Evolutionary conservation across 37 sponge, comb jelly and placozoan species (phyloP), one percentile per base, ranked within the genome.

Genomic region (Axinella damicornis): DNA sequence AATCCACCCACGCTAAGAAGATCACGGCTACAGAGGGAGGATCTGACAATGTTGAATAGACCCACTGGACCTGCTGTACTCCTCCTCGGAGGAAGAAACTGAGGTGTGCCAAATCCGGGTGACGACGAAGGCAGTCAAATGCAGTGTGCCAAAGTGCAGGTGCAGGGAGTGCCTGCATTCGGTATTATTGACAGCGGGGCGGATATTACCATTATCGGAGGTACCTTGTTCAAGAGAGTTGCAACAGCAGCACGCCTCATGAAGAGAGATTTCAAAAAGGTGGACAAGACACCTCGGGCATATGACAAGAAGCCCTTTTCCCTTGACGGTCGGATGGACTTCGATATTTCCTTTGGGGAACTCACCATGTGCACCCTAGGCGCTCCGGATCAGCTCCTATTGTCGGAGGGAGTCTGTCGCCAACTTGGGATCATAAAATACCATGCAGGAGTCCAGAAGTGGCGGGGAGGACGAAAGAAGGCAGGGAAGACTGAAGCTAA

Each of bases 121-220:
- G n/a, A 57, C 22, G 79, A 88, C 67, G 16, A 25, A 19, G 88
- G 88, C 22, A 88, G 88, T 25, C 18, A 46, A 32, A 33, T 70
- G 25, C 81, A 41, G 60, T 5, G 27, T 31, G 88, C 76, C 0
- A 20, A 64, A 27, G 82, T 80, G 5, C 41, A 20, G 1, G 21
- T 88, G 2, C 75, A 73, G 61, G 88, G 81, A n/a, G 81, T 81
- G 11, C 76, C 82, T 20, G 81, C 76, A 20, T 18, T 15, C n/a
- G 88, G 88, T 12, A 71, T 88, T 24, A 41, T 81, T 0, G 82
- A 88, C 56, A 88, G 67, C 0, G 88, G 81, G 19, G 75, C 83
- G 0, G 89, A 88, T 71, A 81, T 88, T 16, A 88, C 76, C 18
- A 84, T 90, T 21, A 90, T 90, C 67, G 85, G 85, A 27, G 74